Evolutionary conservation across 2,888 invertebrate species (phyloP), one percentile per base, ranked within the genome.

Genomic region (Zygaena filipendulae): DNA sequence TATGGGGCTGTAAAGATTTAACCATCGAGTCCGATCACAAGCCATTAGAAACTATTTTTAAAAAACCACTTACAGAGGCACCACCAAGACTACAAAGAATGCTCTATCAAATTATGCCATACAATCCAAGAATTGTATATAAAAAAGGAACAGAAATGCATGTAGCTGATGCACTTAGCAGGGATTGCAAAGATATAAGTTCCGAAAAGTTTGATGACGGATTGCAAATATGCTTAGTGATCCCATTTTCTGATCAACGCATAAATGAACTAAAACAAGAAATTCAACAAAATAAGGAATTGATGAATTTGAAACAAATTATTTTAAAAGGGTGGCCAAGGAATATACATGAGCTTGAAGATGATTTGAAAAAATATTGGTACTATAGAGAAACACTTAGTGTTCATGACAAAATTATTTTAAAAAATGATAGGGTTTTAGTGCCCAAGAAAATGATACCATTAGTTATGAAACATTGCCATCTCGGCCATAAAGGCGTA

Each of bases 31-130:
- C 35, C 10, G 36, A 33, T 18, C 33, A 36, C 11, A 36, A 36
- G 24, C 36, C 33, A 19, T 30, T 38, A 11, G 32, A 35, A 10
- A 32, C 32, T n/a, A 38, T 39, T 19, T 34, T 39, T 7, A 33
- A 32, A 11, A 39, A 35, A 25, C 32, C 40, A 26, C 33, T 50
- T 6, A 30, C 33, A 21, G 28, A 36, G 16, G 33, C 39, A 11
- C 43, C 49, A 7, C 30, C 41, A 4, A 26, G 51, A 21, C 32
- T 56, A 21, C 52, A 52, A 33, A 35, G 47, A 32, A 51, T 54
- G 39, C 27, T 43, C 8, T 33, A 52, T 13, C 41, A 36, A 27
- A 27, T 56, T 12, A 33, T 45, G 23, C 29, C 24, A 16, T 33
- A 36, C 21, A 14, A 26, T 21, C 32, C 30, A 20, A 36, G 25